Conservation (phyloP, 2,888 invertebrate genomes). For the Drosophila glabriapex region DNA sequence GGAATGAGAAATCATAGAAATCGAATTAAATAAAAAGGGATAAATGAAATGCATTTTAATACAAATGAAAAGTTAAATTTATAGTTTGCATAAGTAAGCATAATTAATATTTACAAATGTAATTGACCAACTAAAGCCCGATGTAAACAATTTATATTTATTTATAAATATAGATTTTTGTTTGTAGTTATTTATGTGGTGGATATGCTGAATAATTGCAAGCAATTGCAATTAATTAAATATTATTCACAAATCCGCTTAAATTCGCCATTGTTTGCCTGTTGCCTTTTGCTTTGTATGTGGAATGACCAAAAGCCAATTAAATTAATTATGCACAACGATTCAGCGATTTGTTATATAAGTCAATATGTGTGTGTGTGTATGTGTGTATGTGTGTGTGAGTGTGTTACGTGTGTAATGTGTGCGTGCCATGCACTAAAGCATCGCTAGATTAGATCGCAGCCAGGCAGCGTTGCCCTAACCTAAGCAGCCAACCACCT, state of each 20-base stretch:
- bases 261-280: slow-evolving; percentile 16
- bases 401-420: slow-evolving; percentile 22
- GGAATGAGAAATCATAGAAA: slow-evolving; percentile 44
- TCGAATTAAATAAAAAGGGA: slow-evolving; percentile 47
- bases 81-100: slow-evolving; percentile 20
- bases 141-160: slow-evolving; percentile 8
- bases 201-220: slow-evolving; percentile 34
- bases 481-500: slow-evolving; percentile 36
- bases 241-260: slow-evolving; percentile 53
- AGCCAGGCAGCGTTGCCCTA: slow-evolving; percentile 28
- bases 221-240: slow-evolving; percentile 64
- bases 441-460: slow-evolving; percentile 46
- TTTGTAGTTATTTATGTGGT: slow-evolving; percentile 3
- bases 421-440: slow-evolving; percentile 50
- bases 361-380: slow-evolving; percentile 12
- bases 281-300: slow-evolving; percentile 27
- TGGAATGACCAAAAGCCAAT: slow-evolving; percentile 67
- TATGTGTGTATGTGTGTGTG: slow-evolving; percentile 20
- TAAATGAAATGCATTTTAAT: slow-evolving; percentile 16
- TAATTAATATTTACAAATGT: slow-evolving; percentile 37
- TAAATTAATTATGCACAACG: slow-evolving; percentile 66
- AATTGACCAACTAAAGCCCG: slow-evolving; percentile 33
- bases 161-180: slow-evolving; percentile 4
- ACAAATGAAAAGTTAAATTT: slow-evolving; percentile 35
- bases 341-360: slow-evolving; percentile 37